Evolutionary conservation across 2,888 invertebrate species (phyloP).

Genomic region (Cataglyphis altisquamis): DNA sequence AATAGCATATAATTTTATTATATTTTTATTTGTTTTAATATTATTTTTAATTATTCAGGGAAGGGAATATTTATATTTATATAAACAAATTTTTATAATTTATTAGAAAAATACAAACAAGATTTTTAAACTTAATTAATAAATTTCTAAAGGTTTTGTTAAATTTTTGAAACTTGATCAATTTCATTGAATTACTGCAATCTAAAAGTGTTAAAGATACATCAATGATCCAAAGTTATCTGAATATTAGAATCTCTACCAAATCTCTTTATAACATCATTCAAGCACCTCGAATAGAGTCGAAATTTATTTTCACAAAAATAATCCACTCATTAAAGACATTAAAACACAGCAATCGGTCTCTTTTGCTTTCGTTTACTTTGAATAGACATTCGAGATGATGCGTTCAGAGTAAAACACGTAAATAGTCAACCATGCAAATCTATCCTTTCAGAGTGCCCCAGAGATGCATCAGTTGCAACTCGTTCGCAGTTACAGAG

Average conservation of each 20-base stretch:
- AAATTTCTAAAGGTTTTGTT: background rate
- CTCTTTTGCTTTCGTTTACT: background rate
- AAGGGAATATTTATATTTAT: no score
- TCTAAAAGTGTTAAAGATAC: background rate
- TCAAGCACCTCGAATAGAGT: background rate
- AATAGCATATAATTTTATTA: no score
- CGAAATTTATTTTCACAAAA: background rate
- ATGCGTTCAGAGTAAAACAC: background rate
- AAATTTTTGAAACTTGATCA: background rate
- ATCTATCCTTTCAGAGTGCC: background rate
- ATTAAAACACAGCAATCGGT: background rate
- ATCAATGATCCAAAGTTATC: background rate
- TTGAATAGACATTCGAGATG: background rate
- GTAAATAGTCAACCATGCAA: background rate
- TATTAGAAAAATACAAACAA: background rate
- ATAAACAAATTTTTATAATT: no score
- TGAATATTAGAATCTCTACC: background rate
- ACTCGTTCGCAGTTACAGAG: constrained; percentile 44
- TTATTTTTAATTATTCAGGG: no score
- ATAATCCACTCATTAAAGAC: background rate
- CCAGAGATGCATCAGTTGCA: constrained; percentile 24
- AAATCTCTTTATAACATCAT: background rate
- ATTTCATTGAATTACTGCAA: background rate
- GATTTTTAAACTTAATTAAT: background rate
- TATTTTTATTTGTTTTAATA: background rate